Percentiles rank a stretch among this genome's conserved stretches.
Evolutionary conservation across 2,113 vertebrate species (phyloP).

Genomic region (Notarius lentiginosus): DNA sequence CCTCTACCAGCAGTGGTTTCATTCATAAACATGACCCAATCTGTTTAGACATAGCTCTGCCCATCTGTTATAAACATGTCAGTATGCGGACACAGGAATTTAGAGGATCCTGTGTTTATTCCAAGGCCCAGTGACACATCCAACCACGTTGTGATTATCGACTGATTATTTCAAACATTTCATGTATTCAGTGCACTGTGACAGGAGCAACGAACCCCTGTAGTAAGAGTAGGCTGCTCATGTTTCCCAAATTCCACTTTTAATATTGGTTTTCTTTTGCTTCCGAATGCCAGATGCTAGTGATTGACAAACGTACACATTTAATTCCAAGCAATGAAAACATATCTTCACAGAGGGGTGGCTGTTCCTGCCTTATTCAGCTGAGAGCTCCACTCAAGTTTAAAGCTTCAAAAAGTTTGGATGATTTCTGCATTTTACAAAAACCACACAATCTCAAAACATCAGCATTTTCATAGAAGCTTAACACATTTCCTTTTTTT

Average conservation of each 20-base stretch:
- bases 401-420: not conserved
- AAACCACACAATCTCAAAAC: not conserved
- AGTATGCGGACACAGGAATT: constrained; percentile 11
- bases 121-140: constrained; percentile 18
- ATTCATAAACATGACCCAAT: constrained; percentile 35
- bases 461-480: not conserved
- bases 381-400: not conserved
- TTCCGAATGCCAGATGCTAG: not conserved
- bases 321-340: constrained; percentile 23
- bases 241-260: constrained; percentile 33
- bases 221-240: not conserved
- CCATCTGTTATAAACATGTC: constrained; percentile 25
- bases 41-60: not conserved
- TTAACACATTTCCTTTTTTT: not conserved
- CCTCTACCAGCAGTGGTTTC: not conserved
- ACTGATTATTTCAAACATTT: constrained; percentile 32
- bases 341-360: not conserved
- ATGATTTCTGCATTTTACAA: not conserved
- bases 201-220: not conserved
- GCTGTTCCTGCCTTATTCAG: constrained; percentile 24
- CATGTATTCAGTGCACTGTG: constrained; percentile 4
- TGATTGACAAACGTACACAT: constrained; percentile 15
- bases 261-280: constrained; percentile 18
- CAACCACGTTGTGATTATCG: constrained; percentile 13
- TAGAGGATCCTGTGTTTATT: constrained; percentile 11